Conservation (phyloP, 2,888 invertebrate genomes). For the Exephanes ischioxanthus region DNA sequence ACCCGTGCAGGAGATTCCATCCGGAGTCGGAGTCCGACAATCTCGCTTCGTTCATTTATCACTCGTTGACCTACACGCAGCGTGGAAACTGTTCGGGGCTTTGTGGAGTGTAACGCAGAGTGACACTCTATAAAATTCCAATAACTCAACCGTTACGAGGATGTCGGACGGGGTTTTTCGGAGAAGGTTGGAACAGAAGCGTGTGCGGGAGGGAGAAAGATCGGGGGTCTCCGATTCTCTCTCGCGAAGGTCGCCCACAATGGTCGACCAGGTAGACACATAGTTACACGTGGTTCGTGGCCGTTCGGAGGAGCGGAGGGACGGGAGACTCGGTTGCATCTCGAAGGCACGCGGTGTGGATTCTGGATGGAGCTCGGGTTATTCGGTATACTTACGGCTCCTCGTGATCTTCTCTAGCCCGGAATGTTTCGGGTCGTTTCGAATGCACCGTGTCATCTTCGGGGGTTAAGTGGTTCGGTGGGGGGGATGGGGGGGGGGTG, state of each 20-base stretch:
- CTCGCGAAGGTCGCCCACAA: slow-evolving; percentile 71
- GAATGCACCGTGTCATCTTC: slow-evolving; percentile 74
- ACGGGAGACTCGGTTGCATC: slow-evolving; percentile 15
- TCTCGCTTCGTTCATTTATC: slow-evolving; percentile 56
- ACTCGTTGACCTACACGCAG: slow-evolving; percentile 43
- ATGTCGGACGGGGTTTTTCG: slow-evolving; percentile 39
- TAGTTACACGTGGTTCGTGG: slow-evolving; percentile 51
- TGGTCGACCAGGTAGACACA: slow-evolving; percentile 70
- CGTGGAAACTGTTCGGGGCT: slow-evolving; percentile 6
- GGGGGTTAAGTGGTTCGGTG: slow-evolving; percentile 79
- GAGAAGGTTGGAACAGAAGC: slow-evolving; percentile 54
- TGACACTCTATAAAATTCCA: slow-evolving; percentile 76
- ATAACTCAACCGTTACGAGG: slow-evolving; percentile 77
- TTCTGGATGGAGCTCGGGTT: slow-evolving; percentile 13
- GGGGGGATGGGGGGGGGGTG: background rate
- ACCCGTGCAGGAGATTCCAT: slow-evolving; percentile 19
- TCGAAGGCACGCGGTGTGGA: slow-evolving; percentile 6
- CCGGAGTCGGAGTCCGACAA: slow-evolving; percentile 22
- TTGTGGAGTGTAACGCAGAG: slow-evolving; percentile 46
- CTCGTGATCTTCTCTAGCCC: slow-evolving; percentile 39
- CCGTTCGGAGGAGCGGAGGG: slow-evolving; percentile 14
- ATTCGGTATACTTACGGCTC: slow-evolving; percentile 29
- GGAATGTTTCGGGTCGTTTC: slow-evolving; percentile 71
- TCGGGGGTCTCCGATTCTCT: slow-evolving; percentile 34
- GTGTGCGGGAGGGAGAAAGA: slow-evolving; percentile 66